Conservation (phyloP, 2,888 invertebrate species). For the Allacma fusca region DNA sequence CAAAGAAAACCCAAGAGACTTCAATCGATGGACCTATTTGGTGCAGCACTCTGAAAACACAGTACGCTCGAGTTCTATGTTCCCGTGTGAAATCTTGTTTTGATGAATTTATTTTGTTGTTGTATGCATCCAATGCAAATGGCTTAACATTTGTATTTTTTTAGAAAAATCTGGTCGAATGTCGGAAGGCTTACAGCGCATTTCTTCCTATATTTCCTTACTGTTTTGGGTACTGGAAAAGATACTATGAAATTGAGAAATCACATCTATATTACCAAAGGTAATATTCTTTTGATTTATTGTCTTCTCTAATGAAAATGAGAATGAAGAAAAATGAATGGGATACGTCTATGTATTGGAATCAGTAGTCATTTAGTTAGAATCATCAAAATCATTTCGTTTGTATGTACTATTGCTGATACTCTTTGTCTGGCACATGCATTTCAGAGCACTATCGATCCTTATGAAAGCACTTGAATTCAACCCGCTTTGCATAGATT, state of each 20-base stretch:
- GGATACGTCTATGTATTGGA: too few species aligned
- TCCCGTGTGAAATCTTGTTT: too few species aligned
- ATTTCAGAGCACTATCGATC: constrained; percentile 66
- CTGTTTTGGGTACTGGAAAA: constrained; percentile 63
- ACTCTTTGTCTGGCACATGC: too few species aligned
- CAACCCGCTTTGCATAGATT: constrained; percentile 68
- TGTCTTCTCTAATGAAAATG: too few species aligned
- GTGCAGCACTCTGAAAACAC: constrained; percentile 62
- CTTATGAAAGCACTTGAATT: constrained; percentile 67
- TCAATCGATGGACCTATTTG: constrained; percentile 62
- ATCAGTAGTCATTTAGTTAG: too few species aligned
- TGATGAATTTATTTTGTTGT: too few species aligned
- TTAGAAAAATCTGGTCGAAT: constrained; percentile 61
- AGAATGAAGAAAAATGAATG: too few species aligned
- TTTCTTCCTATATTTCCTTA: constrained; percentile 63
- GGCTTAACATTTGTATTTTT: constrained; percentile 31
- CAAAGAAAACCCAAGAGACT: constrained; percentile 62
- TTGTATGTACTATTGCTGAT: too few species aligned
- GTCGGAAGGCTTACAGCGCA: constrained; percentile 62
- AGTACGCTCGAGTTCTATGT: constrained; percentile 52
- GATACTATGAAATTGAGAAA: constrained; percentile 62
- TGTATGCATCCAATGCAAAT: not conserved
- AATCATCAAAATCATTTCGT: too few species aligned
- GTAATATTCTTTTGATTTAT: constrained; percentile 46
- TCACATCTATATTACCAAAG: constrained; percentile 53